Evolutionary conservation across 2,113 vertebrate genomes (phyloP).

Genomic region (Thymallus thymallus): DNA sequence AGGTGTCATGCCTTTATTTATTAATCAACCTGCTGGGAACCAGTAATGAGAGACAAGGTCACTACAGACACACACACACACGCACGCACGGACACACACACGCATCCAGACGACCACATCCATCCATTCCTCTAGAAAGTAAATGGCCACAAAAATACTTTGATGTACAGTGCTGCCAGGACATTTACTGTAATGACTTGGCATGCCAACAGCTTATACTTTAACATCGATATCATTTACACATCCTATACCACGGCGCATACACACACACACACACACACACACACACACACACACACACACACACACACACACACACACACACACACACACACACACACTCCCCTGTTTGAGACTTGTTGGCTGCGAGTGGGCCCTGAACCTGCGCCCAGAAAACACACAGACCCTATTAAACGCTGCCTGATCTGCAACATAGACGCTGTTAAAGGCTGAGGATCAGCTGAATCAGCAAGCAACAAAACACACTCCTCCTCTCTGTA

Average conservation of each 20-base stretch:
- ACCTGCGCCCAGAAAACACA: conserved; percentile 55
- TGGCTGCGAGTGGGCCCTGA: conserved; percentile 22
- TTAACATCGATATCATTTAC: conserved; percentile 23
- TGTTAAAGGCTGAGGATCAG: conserved; percentile 37
- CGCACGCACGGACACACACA: conserved; percentile 43
- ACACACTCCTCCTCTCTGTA: conserved; percentile 7
- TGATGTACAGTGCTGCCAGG: conserved; percentile 30
- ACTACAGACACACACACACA: conserved; percentile 1
- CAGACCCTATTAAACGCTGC: conserved; percentile 62
- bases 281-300: conserved; percentile 18
- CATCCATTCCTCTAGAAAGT: conserved; percentile 30
- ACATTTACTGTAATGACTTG: conserved; percentile 16
- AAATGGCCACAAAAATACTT: conserved; percentile 25
- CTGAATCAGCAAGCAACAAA: conserved; percentile 60
- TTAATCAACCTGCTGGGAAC: conserved; percentile 68
- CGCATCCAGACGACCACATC: conserved; percentile 14
- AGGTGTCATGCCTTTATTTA: conserved; percentile 65
- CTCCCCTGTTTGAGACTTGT: conserved; percentile 26
- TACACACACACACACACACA: conserved; percentile 45
- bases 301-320: conserved; percentile 1
- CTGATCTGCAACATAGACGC: conserved; percentile 14
- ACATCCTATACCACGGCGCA: not conserved
- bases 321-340: conserved; percentile 8
- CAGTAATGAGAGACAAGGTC: conserved; percentile 38
- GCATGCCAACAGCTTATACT: conserved; percentile 23